Percentiles rank a stretch among this genome's conserved stretches.
Evolutionary conservation across 2,113 vertebrate genomes (phyloP).

Genomic region (Uropsilus gracilis): DNA sequence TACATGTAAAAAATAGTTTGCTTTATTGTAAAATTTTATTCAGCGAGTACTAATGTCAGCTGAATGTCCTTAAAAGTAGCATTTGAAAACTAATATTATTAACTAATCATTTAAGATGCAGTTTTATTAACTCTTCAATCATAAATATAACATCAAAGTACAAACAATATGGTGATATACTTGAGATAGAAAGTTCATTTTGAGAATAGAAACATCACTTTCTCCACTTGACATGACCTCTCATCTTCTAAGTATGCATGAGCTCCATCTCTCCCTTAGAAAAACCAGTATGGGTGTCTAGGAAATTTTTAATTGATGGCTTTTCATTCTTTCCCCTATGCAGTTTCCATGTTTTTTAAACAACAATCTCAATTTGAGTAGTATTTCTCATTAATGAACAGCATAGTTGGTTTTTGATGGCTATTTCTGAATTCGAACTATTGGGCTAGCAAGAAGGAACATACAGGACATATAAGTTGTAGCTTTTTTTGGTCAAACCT

Average conservation of each 20-base stretch:
- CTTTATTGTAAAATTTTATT: slow-evolving; percentile 12
- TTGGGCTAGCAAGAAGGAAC: background rate
- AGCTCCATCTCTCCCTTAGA: background rate
- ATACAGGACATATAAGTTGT: background rate
- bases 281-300: background rate
- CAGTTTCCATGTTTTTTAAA: background rate
- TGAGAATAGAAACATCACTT: background rate
- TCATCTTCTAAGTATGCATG: background rate
- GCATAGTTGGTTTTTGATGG: background rate
- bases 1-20: background rate
- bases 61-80: background rate
- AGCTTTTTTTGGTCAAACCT: background rate
- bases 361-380: background rate
- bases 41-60: background rate
- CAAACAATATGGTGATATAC: background rate
- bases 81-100: slow-evolving; percentile 11
- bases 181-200: background rate
- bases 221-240: background rate
- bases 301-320: background rate
- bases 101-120: background rate
- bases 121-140: slow-evolving; percentile 21
- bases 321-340: background rate
- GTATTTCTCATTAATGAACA: background rate
- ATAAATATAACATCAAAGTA: background rate
- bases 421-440: background rate